Conservation (phyloP, 2,888 invertebrate genomes). For the Acanthoscelides obtectus region DNA sequence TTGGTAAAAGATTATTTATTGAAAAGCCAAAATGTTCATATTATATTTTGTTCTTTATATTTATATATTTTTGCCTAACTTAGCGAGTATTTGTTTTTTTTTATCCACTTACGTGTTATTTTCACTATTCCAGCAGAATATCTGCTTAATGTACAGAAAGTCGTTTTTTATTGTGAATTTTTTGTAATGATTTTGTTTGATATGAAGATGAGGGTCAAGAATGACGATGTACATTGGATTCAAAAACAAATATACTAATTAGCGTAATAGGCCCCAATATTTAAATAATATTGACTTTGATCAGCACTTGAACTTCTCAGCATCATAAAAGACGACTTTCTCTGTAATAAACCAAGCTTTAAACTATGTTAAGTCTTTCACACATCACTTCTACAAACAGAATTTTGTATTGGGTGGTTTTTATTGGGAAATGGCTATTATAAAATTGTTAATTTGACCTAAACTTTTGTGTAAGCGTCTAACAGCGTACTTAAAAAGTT, state of each 20-base stretch:
- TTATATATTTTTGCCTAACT: slow-evolving; percentile 12
- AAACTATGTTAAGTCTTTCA: slow-evolving; percentile 18
- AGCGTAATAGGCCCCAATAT: too few relatives aligned
- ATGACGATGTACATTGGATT: too few relatives aligned
- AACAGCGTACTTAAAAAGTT: background rate
- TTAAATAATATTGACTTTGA: too few relatives aligned
- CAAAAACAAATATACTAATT: too few relatives aligned
- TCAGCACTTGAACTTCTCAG: too few relatives aligned
- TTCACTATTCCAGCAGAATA: background rate
- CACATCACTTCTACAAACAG: slow-evolving; percentile 16
- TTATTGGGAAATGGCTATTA: background rate
- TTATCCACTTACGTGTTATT: background rate
- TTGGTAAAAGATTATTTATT: slow-evolving; percentile 9
- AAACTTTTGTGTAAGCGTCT: background rate
- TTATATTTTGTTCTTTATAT: slow-evolving; percentile 19
- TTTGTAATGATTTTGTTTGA: background rate
- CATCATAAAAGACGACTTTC: slow-evolving; percentile 19
- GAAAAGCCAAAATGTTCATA: background rate
- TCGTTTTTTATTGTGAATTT: background rate
- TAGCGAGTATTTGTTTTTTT: slow-evolving; percentile 11
- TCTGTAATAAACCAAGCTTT: slow-evolving; percentile 21
- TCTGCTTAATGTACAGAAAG: background rate
- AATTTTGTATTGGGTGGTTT: slow-evolving; percentile 1
- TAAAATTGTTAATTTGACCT: background rate
- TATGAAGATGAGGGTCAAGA: too few relatives aligned